Conservation (phyloP, 2,888 invertebrate genomes). For the Rhagonycha fulva region DNA sequence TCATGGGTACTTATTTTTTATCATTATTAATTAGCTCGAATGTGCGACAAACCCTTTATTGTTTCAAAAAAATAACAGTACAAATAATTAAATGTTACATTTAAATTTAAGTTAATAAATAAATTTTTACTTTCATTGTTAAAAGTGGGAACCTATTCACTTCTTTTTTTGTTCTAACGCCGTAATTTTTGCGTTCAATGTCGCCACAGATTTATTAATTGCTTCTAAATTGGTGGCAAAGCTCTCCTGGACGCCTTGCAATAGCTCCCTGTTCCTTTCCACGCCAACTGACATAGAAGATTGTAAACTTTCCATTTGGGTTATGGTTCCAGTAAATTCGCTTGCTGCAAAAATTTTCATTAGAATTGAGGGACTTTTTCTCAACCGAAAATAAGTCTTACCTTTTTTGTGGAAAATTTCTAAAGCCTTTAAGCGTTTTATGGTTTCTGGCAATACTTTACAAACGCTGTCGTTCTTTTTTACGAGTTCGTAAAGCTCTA, state of each 20-base stretch:
- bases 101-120: neutral
- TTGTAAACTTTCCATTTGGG: slow-evolving; percentile 79
- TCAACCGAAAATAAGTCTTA: slow-evolving; percentile 48
- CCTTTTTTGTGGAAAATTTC: slow-evolving; percentile 91
- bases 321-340: slow-evolving; percentile 83
- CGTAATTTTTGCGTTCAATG: slow-evolving; percentile 73
- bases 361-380: neutral
- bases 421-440: slow-evolving; percentile 85
- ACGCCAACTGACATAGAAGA: slow-evolving; percentile 71
- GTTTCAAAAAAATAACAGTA: slow-evolving; percentile 47
- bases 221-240: slow-evolving; percentile 80
- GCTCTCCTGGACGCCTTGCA: slow-evolving; percentile 80
- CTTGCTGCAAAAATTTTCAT: slow-evolving; percentile 66
- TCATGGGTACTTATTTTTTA: too few relatives aligned
- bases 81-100: neutral
- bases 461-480: slow-evolving; percentile 84
- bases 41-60: slow-evolving; percentile 66
- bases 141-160: neutral
- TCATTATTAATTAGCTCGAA: too few relatives aligned
- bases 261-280: slow-evolving; percentile 75
- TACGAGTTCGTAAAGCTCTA: slow-evolving; percentile 84
- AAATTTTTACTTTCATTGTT: neutral
- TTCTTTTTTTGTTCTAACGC: slow-evolving; percentile 58
- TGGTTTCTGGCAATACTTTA: slow-evolving; percentile 76
- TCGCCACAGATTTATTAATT: slow-evolving; percentile 74